Conservation (phyloP, 2,113 vertebrate species). For the Neotoma lepida region DNA sequence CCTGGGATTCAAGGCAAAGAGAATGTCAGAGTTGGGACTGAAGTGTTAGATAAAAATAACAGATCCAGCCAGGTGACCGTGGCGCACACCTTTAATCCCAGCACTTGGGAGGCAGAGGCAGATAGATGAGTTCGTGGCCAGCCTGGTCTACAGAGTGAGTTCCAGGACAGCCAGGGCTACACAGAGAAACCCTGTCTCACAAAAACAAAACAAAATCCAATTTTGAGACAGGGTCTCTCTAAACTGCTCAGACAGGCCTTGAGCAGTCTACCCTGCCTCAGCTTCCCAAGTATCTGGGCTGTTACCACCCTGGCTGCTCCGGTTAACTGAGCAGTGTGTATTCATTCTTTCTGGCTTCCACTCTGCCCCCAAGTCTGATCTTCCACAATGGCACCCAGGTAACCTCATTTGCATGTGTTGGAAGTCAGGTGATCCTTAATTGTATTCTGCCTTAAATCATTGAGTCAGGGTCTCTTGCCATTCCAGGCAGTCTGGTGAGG, state of each 20-base stretch:
- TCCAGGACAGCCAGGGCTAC: not conserved
- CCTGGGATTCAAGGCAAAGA: conserved; percentile 83
- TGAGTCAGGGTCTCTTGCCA: not conserved
- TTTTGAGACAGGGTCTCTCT: no score
- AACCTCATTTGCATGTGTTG: not conserved
- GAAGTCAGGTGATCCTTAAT: not conserved
- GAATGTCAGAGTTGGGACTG: not conserved
- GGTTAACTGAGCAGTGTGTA: no score
- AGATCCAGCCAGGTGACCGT: not conserved
- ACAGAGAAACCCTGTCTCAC: not conserved
- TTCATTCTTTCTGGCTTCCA: no score
- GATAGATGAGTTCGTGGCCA: not conserved
- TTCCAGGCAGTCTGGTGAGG: not conserved
- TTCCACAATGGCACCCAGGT: no score
- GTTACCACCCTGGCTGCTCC: no score
- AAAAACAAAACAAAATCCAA: not conserved
- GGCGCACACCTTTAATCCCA: not conserved
- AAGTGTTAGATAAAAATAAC: not conserved
- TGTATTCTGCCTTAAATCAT: not conserved
- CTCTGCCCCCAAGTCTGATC: no score
- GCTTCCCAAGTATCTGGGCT: no score
- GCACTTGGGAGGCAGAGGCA: not conserved
- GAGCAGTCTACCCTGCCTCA: no score
- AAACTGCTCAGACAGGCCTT: no score
- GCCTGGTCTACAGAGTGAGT: not conserved